These are phyloP conservation scores for Manis pentadactyla DNA, from an alignment of 2,797 vertebrate genomes.

Conservation along the genomic window DNA sequence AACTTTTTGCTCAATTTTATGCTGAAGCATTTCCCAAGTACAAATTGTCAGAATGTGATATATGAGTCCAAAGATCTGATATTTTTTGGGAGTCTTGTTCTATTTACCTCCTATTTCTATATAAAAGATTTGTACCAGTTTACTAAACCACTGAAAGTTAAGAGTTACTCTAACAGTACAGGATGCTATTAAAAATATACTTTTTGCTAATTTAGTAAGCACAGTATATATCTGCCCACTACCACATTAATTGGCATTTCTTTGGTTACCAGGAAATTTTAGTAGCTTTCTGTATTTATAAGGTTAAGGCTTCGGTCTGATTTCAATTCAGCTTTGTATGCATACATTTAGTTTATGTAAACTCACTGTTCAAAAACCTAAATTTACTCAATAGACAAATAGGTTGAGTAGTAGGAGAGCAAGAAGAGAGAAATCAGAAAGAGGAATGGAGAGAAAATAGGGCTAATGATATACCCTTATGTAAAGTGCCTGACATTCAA, in stretches of 20 bases:
- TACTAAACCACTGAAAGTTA: not conserved
- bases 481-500: not conserved
- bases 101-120: not conserved
- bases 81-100: not conserved
- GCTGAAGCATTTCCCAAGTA: conserved; percentile 40
- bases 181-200: not conserved
- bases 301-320: conserved; percentile 2
- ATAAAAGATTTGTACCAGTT: not conserved
- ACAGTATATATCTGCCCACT: not conserved
- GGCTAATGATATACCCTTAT: not conserved
- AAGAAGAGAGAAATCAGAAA: conserved; percentile 8
- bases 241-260: not conserved
- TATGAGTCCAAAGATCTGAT: not conserved
- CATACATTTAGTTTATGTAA: conserved; percentile 24
- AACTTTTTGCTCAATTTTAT: conserved; percentile 43
- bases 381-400: not conserved
- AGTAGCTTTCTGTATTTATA: not conserved
- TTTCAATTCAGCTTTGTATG: not conserved
- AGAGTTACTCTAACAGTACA: not conserved
- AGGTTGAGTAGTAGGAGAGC: not conserved
- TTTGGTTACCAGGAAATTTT: not conserved
- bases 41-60: not conserved
- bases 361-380: conserved; percentile 51
- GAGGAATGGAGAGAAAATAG: not conserved
- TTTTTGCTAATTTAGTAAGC: not conserved